Evolutionary conservation across 1,140 invertebrate genomes (phyloP).

Genomic region (Alviniconcha marisindica): DNA sequence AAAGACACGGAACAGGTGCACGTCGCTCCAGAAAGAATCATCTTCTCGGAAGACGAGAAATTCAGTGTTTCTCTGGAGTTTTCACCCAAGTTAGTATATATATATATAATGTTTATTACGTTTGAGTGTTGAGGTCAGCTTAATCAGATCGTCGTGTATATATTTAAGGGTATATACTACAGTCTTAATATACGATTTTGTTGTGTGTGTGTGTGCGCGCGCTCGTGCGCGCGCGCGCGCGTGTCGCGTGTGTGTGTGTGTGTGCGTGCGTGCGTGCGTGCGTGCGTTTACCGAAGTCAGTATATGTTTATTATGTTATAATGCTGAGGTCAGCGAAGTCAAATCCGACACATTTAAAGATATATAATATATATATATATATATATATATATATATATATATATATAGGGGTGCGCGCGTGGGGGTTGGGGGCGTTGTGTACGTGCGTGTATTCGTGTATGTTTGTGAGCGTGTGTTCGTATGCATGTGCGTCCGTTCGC

Average conservation of each 20-base stretch:
- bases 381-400: background rate
- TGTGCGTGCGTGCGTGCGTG: slow-evolving; percentile 1
- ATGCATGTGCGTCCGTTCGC: slow-evolving; percentile 9
- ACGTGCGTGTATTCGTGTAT: slow-evolving; percentile 17
- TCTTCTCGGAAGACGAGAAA: slow-evolving; percentile 40
- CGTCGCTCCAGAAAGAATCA: slow-evolving; percentile 34
- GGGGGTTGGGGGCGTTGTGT: no score
- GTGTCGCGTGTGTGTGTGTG: background rate
- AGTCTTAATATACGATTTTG: no score
- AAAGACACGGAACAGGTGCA: slow-evolving; percentile 33
- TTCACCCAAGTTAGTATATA: slow-evolving; percentile 32
- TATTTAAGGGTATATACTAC: no score
- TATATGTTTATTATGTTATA: slow-evolving; percentile 28
- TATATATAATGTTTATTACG: no score
- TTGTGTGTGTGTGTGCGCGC: background rate
- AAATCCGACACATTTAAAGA: no score
- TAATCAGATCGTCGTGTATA: no score
- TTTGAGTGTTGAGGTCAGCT: no score
- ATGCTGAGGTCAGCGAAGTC: no score
- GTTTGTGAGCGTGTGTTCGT: slow-evolving; percentile 1
- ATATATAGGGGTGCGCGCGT: no score
- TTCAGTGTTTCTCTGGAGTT: slow-evolving; percentile 42
- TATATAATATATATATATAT: no score
- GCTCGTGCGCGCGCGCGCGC: background rate
- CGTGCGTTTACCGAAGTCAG: background rate